Conservation (phyloP, 1,140 invertebrate genomes). For the Trigoniulus corallinus region DNA sequence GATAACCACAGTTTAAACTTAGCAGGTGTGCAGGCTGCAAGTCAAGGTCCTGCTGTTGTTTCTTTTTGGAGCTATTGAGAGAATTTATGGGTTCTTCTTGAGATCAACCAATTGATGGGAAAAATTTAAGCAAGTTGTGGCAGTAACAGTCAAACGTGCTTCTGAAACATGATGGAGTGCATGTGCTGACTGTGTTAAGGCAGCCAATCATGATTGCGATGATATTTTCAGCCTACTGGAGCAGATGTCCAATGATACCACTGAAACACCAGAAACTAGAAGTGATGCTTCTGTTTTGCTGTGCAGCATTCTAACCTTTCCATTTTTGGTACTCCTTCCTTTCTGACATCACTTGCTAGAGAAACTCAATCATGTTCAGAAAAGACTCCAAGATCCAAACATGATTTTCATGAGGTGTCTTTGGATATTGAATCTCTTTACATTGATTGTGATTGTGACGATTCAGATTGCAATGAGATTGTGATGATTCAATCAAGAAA, state of each 20-base stretch:
- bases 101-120: background rate
- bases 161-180: slow-evolving; percentile 2
- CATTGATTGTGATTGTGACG: background rate
- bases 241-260: background rate
- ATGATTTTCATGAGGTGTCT: too few species aligned
- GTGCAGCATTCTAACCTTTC: background rate
- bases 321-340: background rate
- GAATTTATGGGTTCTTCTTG: slow-evolving; percentile 4
- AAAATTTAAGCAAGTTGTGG: background rate
- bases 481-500: too few species aligned
- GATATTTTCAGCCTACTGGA: background rate
- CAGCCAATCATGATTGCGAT: background rate
- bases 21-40: slow-evolving; percentile 8
- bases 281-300: background rate
- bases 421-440: too few species aligned
- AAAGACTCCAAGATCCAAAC: too few species aligned
- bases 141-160: background rate
- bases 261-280: slow-evolving; percentile 1
- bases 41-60: slow-evolving; percentile 6
- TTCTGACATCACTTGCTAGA: slow-evolving; percentile 2
- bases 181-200: background rate
- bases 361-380: too few species aligned
- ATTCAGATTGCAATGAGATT: background rate
- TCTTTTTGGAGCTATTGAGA: slow-evolving; percentile 7
- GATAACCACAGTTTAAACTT: slow-evolving; percentile 13